Percentiles rank a stretch among this genome's conserved stretches.
These are phyloP conservation scores for Varanus komodoensis DNA, from an alignment of 2,113 vertebrate species.

Conservation along the genomic window DNA sequence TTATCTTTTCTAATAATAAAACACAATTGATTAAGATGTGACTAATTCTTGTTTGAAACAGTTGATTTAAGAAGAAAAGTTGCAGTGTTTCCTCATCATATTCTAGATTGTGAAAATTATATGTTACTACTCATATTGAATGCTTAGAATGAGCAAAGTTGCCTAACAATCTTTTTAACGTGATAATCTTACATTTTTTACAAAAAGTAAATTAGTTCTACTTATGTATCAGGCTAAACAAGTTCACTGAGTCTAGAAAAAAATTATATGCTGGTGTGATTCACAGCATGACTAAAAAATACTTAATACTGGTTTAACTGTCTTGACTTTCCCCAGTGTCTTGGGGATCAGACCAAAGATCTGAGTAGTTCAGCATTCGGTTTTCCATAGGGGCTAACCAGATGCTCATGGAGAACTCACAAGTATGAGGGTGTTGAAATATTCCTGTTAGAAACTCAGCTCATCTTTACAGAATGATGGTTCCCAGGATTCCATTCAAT, in stretches of 20 bases:
- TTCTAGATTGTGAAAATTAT: neutral
- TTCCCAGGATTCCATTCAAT: neutral
- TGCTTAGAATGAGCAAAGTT: neutral
- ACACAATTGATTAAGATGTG: neutral
- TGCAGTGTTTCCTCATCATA: neutral
- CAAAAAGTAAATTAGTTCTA: neutral
- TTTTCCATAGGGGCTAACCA: neutral
- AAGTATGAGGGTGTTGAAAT: neutral
- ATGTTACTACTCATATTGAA: neutral
- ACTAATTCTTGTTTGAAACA: slow-evolving; percentile 1
- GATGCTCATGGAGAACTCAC: too few relatives aligned
- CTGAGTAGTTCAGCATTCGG: neutral
- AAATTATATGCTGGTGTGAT: neutral
- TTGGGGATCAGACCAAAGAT: neutral
- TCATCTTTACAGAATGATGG: neutral
- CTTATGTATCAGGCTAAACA: neutral
- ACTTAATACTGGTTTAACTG: neutral
- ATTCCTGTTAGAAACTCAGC: neutral
- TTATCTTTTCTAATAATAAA: neutral
- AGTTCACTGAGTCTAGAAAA: neutral
- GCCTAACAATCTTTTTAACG: neutral
- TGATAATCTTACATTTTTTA: neutral
- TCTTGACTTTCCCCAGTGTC: neutral
- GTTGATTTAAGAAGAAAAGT: neutral
- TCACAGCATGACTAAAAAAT: neutral